These are phyloP conservation scores for Epinephelus fuscoguttatus DNA, from an alignment of 2,113 vertebrate genomes.

Conservation along the genomic window DNA sequence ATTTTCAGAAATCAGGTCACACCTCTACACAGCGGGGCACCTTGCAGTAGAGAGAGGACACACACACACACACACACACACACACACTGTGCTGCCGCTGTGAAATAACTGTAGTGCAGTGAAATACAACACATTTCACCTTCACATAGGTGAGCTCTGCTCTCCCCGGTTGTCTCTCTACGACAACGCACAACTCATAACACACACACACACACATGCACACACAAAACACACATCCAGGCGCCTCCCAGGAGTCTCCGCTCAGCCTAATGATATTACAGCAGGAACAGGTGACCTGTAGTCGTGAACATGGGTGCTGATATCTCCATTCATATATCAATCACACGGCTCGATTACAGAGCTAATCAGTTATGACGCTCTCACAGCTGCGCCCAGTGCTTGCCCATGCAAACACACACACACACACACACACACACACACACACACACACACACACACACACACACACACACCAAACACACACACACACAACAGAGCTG, in stretches of 20 bases:
- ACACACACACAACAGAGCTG: background rate
- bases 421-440: conserved; percentile 22
- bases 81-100: background rate
- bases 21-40: conserved; percentile 17
- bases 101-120: conserved; percentile 18
- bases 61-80: conserved; percentile 3
- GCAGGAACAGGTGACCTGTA: conserved; percentile 65
- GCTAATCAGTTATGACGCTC: conserved; percentile 59
- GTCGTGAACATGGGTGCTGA: conserved; percentile 61
- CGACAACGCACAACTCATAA: background rate
- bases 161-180: conserved; percentile 2
- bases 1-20: conserved; percentile 55
- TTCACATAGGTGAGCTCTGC: conserved; percentile 40
- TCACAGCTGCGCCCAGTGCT: conserved; percentile 65
- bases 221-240: background rate
- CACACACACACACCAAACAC: conserved; percentile 27
- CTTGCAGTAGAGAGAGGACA: conserved; percentile 10
- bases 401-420: conserved; percentile 22
- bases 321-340: conserved; percentile 58
- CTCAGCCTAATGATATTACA: conserved; percentile 64
- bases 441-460: conserved; percentile 18
- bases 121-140: conserved; percentile 49
- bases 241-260: conserved; percentile 16
- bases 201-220: conserved; percentile 7
- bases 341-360: conserved; percentile 61